Percentiles rank a stretch among this genome's conserved stretches.
Conservation (phyloP, 1,140 invertebrate species). For the Spodoptera litura region DNA sequence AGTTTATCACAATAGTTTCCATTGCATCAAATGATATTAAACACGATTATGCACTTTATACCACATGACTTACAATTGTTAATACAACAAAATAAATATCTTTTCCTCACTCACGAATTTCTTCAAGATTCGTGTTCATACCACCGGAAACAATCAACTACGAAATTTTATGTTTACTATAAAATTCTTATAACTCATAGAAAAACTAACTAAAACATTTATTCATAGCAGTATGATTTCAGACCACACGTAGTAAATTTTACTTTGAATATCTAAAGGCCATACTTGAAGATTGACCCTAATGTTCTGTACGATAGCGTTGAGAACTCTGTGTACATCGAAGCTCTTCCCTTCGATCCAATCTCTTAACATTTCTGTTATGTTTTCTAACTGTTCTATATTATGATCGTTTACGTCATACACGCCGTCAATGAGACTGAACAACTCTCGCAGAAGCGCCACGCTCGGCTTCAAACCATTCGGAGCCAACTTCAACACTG, state of each 20-base stretch:
- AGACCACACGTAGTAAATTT: slow-evolving; percentile 58
- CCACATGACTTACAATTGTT: too few species aligned
- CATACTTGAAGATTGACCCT: slow-evolving; percentile 60
- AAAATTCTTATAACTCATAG: not conserved
- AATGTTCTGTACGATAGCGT: slow-evolving; percentile 58
- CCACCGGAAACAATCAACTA: not conserved
- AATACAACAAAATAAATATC: too few species aligned
- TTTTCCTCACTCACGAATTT: too few species aligned
- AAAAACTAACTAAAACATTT: slow-evolving; percentile 17
- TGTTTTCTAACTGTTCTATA: slow-evolving; percentile 51
- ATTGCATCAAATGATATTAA: too few species aligned
- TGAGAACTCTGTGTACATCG: slow-evolving; percentile 52
- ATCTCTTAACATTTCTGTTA: slow-evolving; percentile 52
- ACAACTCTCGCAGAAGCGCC: slow-evolving; percentile 52
- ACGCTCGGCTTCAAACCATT: slow-evolving; percentile 48
- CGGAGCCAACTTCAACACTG: slow-evolving; percentile 49
- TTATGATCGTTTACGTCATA: slow-evolving; percentile 61
- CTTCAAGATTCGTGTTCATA: too few species aligned
- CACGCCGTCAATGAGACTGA: slow-evolving; percentile 57
- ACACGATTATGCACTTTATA: too few species aligned
- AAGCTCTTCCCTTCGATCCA: slow-evolving; percentile 47
- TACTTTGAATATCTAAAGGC: slow-evolving; percentile 54
- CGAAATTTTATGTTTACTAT: not conserved
- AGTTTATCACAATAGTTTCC: too few species aligned
- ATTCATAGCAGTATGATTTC: slow-evolving; percentile 49